Evolutionary conservation across 2,797 vertebrate species (phyloP).

Genomic region (Clarias laeviceps): DNA sequence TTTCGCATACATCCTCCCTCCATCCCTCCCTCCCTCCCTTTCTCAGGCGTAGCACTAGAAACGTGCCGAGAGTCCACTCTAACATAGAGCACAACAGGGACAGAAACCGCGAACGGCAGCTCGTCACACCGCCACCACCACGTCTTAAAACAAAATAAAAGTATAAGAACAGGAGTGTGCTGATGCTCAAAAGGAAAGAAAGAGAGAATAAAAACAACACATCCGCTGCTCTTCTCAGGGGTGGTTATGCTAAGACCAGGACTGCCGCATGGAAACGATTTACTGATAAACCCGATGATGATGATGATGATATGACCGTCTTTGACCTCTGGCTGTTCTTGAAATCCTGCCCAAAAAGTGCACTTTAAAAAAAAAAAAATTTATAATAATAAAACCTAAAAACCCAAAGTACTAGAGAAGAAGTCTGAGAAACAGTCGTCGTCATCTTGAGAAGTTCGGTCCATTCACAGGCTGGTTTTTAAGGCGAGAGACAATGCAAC

Average conservation of each 20-base stretch:
- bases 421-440: conserved; percentile 63
- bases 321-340: conserved; percentile 17
- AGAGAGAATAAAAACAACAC: background rate
- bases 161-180: background rate
- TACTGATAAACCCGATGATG: background rate
- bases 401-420: no score
- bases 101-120: conserved; percentile 73
- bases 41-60: conserved; percentile 81
- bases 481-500: conserved; percentile 59
- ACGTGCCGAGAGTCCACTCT: conserved; percentile 92
- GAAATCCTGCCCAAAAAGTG: conserved; percentile 65
- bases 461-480: conserved; percentile 40
- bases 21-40: conserved; percentile 27
- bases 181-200: conserved; percentile 20
- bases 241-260: background rate
- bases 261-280: conserved; percentile 33
- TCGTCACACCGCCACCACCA: conserved; percentile 66
- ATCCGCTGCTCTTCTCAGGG: background rate
- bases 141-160: conserved; percentile 59
- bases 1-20: conserved; percentile 45
- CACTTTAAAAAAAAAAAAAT: conserved; percentile 63
- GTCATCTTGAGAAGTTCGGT: conserved; percentile 57
- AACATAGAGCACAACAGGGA: conserved; percentile 96
- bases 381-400: no score
- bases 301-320: conserved; percentile 32